Evolutionary conservation across 2,888 invertebrate species (phyloP).

Genomic region (Drosophila pseudotakahashii): DNA sequence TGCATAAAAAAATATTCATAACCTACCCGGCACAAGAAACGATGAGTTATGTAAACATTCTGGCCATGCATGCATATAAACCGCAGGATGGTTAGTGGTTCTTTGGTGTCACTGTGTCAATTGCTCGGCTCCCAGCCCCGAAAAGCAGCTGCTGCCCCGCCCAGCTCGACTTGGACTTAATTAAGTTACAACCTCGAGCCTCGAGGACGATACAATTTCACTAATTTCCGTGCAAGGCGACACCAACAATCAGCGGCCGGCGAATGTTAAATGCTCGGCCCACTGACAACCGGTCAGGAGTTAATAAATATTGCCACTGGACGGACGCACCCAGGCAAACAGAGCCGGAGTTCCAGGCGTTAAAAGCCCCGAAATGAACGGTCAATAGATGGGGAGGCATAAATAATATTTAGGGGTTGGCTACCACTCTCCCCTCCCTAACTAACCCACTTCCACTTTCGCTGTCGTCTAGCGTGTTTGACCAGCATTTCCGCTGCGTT

Average conservation of each 20-base stretch:
- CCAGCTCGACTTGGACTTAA: slow-evolving; percentile 54
- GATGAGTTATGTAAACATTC: slow-evolving; percentile 67
- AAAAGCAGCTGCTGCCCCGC: slow-evolving; percentile 37
- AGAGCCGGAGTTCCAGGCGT: slow-evolving; percentile 37
- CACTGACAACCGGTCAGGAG: slow-evolving; percentile 43
- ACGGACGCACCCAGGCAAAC: slow-evolving; percentile 60
- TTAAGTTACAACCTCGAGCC: slow-evolving; percentile 66
- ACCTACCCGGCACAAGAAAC: slow-evolving; percentile 21
- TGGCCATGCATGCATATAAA: slow-evolving; percentile 38
- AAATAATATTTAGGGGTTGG: slow-evolving; percentile 77
- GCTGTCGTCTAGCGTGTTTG: slow-evolving; percentile 68
- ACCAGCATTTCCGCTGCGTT: slow-evolving; percentile 67
- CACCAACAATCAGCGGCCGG: slow-evolving; percentile 68
- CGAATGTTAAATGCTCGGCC: slow-evolving; percentile 73
- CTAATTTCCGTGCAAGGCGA: slow-evolving; percentile 78
- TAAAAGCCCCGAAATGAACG: slow-evolving; percentile 78
- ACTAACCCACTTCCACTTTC: slow-evolving; percentile 19
- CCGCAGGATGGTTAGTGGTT: slow-evolving; percentile 2
- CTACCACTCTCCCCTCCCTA: slow-evolving; percentile 8
- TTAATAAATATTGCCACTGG: slow-evolving; percentile 69
- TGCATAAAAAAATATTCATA: background rate
- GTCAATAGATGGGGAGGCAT: slow-evolving; percentile 73
- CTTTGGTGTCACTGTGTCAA: slow-evolving; percentile 75
- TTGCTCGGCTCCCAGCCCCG: slow-evolving; percentile 49
- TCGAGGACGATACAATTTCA: slow-evolving; percentile 71